Conservation (phyloP, 2,888 invertebrate species). For the Campopleginae sp. region DNA sequence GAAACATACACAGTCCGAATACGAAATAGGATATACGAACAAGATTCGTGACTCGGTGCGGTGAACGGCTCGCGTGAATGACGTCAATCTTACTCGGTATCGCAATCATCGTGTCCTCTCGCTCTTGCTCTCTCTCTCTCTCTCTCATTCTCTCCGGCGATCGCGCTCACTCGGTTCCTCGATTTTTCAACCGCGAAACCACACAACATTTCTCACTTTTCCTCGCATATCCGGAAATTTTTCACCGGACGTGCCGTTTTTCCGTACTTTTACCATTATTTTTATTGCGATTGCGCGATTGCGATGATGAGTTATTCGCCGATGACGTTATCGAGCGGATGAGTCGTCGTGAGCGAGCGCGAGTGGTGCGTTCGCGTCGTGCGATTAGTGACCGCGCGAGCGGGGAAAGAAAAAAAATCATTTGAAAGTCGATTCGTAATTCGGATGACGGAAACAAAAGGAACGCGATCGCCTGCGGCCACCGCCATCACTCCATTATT, state of each 20-base stretch:
- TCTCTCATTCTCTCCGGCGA: background rate
- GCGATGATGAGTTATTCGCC: background rate
- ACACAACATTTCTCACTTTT: background rate
- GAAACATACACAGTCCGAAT: conserved; percentile 11
- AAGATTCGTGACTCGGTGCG: conserved; percentile 8
- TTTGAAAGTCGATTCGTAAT: conserved; percentile 1
- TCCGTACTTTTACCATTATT: background rate
- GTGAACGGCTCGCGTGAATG: conserved; percentile 57
- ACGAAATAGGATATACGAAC: background rate
- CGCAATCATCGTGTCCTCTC: conserved; percentile 29
- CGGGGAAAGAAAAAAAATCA: background rate
- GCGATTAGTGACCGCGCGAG: background rate
- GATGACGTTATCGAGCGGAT: conserved; percentile 11
- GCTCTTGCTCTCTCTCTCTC: conserved; percentile 12
- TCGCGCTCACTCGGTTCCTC: background rate
- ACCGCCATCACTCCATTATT: background rate
- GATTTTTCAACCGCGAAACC: background rate
- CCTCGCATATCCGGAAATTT: background rate
- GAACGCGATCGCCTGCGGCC: background rate
- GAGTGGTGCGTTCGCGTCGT: background rate
- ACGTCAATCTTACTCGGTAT: conserved; percentile 62
- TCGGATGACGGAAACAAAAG: conserved; percentile 7
- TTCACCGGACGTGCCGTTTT: background rate
- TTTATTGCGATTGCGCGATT: background rate
- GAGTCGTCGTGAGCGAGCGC: background rate